Evolutionary conservation across 2,888 invertebrate species (phyloP), one percentile per base, ranked within the genome.

Genomic region (Tanypteryx hageni): DNA sequence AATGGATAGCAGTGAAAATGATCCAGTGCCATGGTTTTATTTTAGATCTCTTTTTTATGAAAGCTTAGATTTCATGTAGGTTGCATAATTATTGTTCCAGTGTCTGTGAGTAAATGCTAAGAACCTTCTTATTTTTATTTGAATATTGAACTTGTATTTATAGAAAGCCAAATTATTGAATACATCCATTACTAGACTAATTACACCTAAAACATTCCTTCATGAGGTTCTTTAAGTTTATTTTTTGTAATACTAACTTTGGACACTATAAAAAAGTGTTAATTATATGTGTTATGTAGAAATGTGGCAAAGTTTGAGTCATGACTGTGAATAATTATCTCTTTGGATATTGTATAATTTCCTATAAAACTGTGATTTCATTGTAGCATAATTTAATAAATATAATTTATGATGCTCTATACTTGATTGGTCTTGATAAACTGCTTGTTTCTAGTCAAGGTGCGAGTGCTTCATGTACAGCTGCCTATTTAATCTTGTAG

Each of bases 311-410:
- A 61, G 27, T 64, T 89, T 31, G 31, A 59, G 59, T 16, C 61
- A 61, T 89, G 61, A 89, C 61, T 64, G 89, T 89, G 89, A 89
- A 89, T 61, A 61, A 89, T 64, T 61, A 64, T 64, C 64, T 89
- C n/a, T 89, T 89, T 89, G 89, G 89, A 61, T 89, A 64, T 44
- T 89, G 64, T 89, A 89, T 89, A 44, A 89, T 89, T 89, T 89
- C 89, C 89, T 89, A 89, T 89, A 44, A 89, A 89, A 61, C 89
- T 89, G 89, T 89, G 89, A 89, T 89, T 89, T 89, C 27, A 76
- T 27, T 89, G 89, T 89, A 89, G 64, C 18, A 64, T 89, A 89
- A 64, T 64, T 22, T 64, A 89, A 89, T 89, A 89, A 89, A 89
- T 44, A 22, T 89, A 89, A 89, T 89, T 89, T 89, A 89, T 89